A percentile compares a stretch with the other conserved stretches of the same genome.
Evolutionary conservation across 64 coral and sea anemone species (phyloP).

Genomic region (Acropora tenuis): DNA sequence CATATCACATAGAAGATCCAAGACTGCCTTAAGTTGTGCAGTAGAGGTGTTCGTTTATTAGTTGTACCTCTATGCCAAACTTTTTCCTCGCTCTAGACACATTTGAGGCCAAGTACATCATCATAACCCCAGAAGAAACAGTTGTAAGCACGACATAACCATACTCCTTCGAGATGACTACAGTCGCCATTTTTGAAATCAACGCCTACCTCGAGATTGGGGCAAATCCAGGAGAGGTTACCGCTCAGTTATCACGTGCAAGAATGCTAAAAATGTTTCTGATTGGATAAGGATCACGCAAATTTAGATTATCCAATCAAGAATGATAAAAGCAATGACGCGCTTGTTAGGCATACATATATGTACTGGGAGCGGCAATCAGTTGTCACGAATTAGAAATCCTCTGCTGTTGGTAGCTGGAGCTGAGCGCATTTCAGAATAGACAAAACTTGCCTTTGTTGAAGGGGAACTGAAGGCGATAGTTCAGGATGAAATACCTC

Average conservation of each 20-base stretch:
- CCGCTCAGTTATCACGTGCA: conserved; percentile 34
- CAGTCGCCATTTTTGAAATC: conserved; percentile 68
- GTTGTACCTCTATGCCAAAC: conserved; percentile 82
- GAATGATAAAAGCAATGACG: neutral
- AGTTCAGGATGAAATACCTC: conserved; percentile 32
- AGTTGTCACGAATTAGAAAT: no score
- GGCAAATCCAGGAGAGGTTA: neutral
- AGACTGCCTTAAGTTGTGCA: no score
- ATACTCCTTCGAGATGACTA: conserved; percentile 70
- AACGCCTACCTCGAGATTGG: neutral
- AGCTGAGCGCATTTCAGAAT: neutral
- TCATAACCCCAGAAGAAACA: conserved; percentile 84
- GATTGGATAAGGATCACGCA: conserved; percentile 33
- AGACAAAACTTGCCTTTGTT: neutral
- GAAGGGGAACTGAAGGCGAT: neutral
- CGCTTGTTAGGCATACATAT: neutral
- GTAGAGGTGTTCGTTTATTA: neutral
- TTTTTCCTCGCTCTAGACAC: conserved; percentile 91
- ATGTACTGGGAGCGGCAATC: no score
- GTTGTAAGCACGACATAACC: conserved; percentile 93
- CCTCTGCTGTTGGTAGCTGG: neutral
- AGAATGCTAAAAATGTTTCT: neutral
- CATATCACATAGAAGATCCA: no score
- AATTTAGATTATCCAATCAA: conserved; percentile 50
- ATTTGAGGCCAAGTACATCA: conserved; percentile 72